Percentiles rank a stretch among this genome's conserved stretches.
These are phyloP conservation scores for Panthera uncia DNA, from an alignment of 2,113 vertebrate species.

Conservation along the genomic window DNA sequence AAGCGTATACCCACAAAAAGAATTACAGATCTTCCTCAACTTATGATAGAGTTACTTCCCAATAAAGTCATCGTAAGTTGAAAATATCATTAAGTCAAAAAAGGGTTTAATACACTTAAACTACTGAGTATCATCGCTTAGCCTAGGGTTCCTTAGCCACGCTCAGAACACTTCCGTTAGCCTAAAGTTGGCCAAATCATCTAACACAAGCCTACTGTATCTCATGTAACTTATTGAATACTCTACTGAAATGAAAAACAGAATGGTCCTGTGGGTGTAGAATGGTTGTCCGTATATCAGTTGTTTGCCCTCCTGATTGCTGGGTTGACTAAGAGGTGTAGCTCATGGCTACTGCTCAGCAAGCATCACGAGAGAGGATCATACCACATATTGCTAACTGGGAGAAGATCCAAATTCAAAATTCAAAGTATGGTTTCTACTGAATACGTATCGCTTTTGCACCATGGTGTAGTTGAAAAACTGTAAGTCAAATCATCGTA, in stretches of 20 bases:
- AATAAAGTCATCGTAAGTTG: not conserved
- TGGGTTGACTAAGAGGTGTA: not conserved
- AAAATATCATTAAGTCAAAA: not conserved
- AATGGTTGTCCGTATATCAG: not conserved
- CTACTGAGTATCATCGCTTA: not conserved
- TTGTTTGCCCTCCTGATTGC: not conserved
- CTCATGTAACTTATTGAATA: not conserved
- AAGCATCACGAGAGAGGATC: not conserved
- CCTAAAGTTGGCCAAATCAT: not conserved
- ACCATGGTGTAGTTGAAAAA: not conserved
- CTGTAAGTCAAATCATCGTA: not conserved
- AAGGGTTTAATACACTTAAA: not conserved
- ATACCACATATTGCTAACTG: not conserved
- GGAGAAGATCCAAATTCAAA: not conserved
- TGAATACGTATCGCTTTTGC: not conserved
- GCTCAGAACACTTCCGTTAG: not conserved
- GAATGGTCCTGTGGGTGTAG: not conserved
- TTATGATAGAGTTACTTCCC: not conserved
- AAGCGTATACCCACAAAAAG: not conserved
- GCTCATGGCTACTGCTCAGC: not conserved
- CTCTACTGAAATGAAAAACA: not conserved
- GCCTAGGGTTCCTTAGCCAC: not conserved
- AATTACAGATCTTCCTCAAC: not conserved
- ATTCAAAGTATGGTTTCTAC: not conserved
- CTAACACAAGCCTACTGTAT: not conserved